These are phyloP conservation scores for Struthio camelus DNA, from an alignment of 2,113 vertebrate genomes.

Conservation along the genomic window DNA sequence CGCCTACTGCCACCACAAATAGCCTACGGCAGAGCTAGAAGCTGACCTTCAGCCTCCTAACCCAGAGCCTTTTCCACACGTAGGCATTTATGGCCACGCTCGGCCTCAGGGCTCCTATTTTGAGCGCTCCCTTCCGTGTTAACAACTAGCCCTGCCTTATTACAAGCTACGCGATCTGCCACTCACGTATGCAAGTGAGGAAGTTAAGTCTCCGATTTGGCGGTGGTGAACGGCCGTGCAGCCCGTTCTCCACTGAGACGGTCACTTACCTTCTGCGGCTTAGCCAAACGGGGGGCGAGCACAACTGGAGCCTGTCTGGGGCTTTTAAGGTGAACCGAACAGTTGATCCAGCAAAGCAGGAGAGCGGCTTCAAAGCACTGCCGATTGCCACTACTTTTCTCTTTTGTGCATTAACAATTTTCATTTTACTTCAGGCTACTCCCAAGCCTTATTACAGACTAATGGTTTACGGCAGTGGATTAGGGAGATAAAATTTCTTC, in stretches of 20 bases:
- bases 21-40: not conserved
- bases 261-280: not conserved
- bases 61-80: not conserved
- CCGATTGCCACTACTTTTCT: not conserved
- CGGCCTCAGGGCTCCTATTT: not conserved
- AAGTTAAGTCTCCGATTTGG: not conserved
- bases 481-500: not conserved
- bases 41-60: not conserved
- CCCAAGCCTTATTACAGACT: not conserved
- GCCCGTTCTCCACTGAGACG: not conserved
- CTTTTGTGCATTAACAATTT: not conserved
- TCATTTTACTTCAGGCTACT: not conserved
- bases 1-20: not conserved
- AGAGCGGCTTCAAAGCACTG: not conserved
- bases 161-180: not conserved
- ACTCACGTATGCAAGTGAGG: not conserved
- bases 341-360: not conserved
- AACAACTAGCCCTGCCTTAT: not conserved
- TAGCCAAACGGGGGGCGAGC: not conserved
- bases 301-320: not conserved
- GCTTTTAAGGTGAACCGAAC: not conserved
- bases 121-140: not conserved
- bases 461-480: not conserved
- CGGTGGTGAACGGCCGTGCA: not conserved
- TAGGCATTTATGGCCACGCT: not conserved